Conservation (phyloP, 2,113 vertebrate genomes). For the Solenodon paradoxus region DNA sequence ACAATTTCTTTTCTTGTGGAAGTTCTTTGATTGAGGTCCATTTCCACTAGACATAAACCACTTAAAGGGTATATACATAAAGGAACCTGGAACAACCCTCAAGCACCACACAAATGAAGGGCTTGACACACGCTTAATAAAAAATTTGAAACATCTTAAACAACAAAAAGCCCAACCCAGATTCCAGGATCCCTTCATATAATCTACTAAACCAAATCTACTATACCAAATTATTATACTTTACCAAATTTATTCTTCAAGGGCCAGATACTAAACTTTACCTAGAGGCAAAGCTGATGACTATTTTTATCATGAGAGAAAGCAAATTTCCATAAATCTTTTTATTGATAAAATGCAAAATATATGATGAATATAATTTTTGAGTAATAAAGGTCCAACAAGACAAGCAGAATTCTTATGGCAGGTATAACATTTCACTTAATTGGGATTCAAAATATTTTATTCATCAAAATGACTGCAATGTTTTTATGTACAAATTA, state of each 20-base stretch:
- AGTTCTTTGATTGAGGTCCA: neutral
- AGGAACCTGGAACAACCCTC: neutral
- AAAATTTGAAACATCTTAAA: neutral
- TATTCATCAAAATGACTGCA: neutral
- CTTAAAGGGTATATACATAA: neutral
- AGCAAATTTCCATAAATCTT: neutral
- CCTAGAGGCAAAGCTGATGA: neutral
- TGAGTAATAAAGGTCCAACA: neutral
- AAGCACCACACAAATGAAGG: neutral
- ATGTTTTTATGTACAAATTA: neutral
- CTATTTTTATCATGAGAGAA: neutral
- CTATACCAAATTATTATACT: neutral
- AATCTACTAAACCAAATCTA: neutral
- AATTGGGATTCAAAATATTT: neutral
- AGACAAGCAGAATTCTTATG: neutral
- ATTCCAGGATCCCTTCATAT: neutral
- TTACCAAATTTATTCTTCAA: neutral
- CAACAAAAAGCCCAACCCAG: neutral
- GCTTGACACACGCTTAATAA: neutral
- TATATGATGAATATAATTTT: neutral
- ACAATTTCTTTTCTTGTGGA: neutral
- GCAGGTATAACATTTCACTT: neutral
- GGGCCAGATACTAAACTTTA: neutral
- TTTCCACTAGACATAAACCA: neutral
- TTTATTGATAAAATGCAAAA: slow-evolving; percentile 48